A percentile compares a stretch with the other conserved stretches of the same genome.
Conservation (phyloP, 2,113 vertebrate genomes). For the Eidolon helvum region DNA sequence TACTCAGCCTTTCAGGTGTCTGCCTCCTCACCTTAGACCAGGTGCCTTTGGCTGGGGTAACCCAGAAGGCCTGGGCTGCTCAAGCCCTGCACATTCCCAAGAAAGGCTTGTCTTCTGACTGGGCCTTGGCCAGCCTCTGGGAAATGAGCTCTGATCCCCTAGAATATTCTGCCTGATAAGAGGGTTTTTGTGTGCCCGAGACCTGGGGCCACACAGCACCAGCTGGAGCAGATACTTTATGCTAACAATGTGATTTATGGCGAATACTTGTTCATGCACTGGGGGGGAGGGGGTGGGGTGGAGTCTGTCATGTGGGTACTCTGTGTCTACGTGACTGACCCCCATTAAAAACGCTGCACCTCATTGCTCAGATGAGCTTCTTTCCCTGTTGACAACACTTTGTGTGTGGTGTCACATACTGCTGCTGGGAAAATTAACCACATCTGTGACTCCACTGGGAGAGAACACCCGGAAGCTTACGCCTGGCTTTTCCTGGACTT, state of each 20-base stretch:
- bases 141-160: neutral
- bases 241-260: neutral
- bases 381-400: neutral
- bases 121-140: neutral
- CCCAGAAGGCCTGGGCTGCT: neutral
- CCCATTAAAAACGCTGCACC: neutral
- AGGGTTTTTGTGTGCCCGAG: neutral
- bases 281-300: too few species aligned
- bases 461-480: neutral
- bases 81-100: neutral
- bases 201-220: neutral
- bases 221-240: neutral
- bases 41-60: neutral
- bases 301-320: neutral
- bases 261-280: neutral
- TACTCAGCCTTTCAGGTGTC: neutral
- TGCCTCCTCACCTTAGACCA: neutral
- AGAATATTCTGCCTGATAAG: neutral
- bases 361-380: neutral
- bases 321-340: neutral
- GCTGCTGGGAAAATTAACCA: neutral
- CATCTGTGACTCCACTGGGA: too few species aligned
- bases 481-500: neutral
- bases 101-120: neutral
- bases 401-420: rapidly evolving